These are phyloP conservation scores for Chrysogorgia sp. DNA, from an alignment of 92 coral and sea anemone species.

Conservation along the genomic window DNA sequence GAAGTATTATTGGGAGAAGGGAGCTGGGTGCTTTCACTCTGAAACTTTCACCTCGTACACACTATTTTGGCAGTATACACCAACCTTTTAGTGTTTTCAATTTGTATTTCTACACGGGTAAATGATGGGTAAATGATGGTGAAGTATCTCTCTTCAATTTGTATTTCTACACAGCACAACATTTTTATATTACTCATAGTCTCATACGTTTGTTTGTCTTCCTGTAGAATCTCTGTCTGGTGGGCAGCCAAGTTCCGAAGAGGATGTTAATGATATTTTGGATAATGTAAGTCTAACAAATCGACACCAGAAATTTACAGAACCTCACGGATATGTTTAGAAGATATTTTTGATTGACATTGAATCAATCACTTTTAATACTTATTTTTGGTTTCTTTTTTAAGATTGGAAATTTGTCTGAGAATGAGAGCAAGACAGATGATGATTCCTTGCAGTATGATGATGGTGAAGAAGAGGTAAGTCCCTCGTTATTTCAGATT, in stretches of 20 bases:
- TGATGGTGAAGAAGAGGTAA: slow-evolving; percentile 36
- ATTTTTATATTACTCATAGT: neutral
- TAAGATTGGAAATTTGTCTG: slow-evolving; percentile 26
- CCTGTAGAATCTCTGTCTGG: slow-evolving; percentile 33
- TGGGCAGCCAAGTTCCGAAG: slow-evolving; percentile 21
- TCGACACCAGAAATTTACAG: too few relatives aligned
- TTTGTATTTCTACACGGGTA: too few relatives aligned
- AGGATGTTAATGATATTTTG: slow-evolving; percentile 35
- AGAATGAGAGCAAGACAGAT: slow-evolving; percentile 17
- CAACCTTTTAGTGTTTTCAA: too few relatives aligned
- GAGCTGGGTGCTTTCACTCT: too few relatives aligned
- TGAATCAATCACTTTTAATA: neutral
- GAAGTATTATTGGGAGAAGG: too few relatives aligned
- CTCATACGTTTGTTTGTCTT: neutral
- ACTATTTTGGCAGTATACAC: too few relatives aligned
- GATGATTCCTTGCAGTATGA: slow-evolving; percentile 29
- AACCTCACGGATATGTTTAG: too few relatives aligned
- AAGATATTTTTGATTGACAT: neutral
- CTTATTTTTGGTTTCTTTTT: neutral
- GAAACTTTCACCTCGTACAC: too few relatives aligned
- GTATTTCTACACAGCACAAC: too few relatives aligned
- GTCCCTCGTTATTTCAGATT: neutral
- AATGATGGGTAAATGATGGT: too few relatives aligned
- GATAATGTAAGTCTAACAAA: slow-evolving; percentile 18
- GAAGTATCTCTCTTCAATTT: too few relatives aligned